A percentile compares a stretch with the other conserved stretches of the same genome.
Conservation (phyloP, 2,888 invertebrate species). For the Metopia argyrocephala region DNA sequence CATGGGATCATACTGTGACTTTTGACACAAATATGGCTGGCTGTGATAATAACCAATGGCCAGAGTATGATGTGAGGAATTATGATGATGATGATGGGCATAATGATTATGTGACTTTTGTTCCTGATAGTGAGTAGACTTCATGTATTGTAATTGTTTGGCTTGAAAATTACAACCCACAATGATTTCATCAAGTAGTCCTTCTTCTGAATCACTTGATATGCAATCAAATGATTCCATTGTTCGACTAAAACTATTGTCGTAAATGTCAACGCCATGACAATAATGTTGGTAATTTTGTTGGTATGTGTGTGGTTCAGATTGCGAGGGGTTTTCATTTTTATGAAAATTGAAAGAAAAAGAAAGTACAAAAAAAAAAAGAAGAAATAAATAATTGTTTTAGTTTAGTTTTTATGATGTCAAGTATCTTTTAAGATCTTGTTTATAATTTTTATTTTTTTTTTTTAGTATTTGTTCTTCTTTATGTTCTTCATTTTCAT, state of each 20-base stretch:
- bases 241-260: conserved; percentile 74
- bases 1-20: conserved; percentile 74
- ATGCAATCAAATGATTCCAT: conserved; percentile 78
- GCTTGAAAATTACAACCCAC: conserved; percentile 72
- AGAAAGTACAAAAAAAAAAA: conserved; percentile 23
- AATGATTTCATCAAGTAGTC: conserved; percentile 78
- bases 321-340: background rate
- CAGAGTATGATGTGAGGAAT: conserved; percentile 47
- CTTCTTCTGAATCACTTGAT: conserved; percentile 78
- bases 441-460: background rate
- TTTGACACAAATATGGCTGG: conserved; percentile 65
- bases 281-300: too few species aligned
- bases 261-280: conserved; percentile 33
- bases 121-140: conserved; percentile 63
- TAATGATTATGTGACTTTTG: conserved; percentile 68
- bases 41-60: conserved; percentile 63
- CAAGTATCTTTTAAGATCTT: conserved; percentile 50
- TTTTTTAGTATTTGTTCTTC: conserved; percentile 37
- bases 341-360: background rate
- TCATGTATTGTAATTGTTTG: conserved; percentile 59
- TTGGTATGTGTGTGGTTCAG: too few species aligned
- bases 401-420: conserved; percentile 54
- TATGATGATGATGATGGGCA: conserved; percentile 50
- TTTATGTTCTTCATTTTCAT: background rate
- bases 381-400: conserved; percentile 54